Evolutionary conservation across 2,797 vertebrate species (phyloP).

Genomic region (Notolabrus celidotus): DNA sequence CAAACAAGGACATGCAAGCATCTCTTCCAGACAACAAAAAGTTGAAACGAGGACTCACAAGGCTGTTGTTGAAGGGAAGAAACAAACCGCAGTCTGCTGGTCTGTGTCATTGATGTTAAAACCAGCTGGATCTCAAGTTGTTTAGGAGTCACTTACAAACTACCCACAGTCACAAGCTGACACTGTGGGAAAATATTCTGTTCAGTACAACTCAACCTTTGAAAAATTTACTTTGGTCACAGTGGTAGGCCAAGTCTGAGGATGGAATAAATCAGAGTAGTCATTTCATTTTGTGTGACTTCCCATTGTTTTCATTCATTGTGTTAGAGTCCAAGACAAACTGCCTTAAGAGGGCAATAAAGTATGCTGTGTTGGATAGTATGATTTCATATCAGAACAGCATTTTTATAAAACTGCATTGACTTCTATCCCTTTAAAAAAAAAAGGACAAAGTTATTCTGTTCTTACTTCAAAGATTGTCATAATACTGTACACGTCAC

Average conservation of each 20-base stretch:
- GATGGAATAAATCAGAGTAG: slow-evolving; percentile 4
- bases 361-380: no score
- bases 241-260: slow-evolving; percentile 25
- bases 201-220: slow-evolving; percentile 20
- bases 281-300: neutral
- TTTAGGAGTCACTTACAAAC: slow-evolving; percentile 20
- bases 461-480: no score
- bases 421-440: no score
- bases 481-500: no score
- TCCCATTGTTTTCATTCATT: no score
- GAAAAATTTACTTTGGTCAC: slow-evolving; percentile 46
- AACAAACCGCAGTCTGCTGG: slow-evolving; percentile 24
- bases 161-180: slow-evolving; percentile 23
- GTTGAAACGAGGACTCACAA: slow-evolving; percentile 34
- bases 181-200: slow-evolving; percentile 18
- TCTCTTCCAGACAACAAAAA: slow-evolving; percentile 29
- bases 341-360: no score
- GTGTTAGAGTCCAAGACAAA: no score
- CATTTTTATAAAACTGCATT: no score
- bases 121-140: slow-evolving; percentile 30
- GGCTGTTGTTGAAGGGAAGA: slow-evolving; percentile 5
- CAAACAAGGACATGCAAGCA: slow-evolving; percentile 36
- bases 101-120: slow-evolving; percentile 24
- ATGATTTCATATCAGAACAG: no score
- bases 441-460: no score